Conservation (phyloP, 2,113 vertebrate species). For the Cyanoramphus novaezelandiae region DNA sequence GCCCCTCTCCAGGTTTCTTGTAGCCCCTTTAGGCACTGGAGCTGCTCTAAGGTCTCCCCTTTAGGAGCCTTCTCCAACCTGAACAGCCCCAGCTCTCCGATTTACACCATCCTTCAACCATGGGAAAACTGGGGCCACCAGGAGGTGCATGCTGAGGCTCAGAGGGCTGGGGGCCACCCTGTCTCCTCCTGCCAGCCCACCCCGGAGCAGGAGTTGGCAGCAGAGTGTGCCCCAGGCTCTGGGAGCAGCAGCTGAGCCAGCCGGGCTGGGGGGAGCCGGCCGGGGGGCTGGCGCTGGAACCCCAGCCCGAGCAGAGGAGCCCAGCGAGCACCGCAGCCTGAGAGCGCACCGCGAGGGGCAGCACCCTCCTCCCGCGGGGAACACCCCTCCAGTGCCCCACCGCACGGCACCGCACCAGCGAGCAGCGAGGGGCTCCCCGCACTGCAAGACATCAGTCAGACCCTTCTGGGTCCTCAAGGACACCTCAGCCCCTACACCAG, state of each 20-base stretch:
- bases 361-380: not conserved
- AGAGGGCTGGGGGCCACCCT: not conserved
- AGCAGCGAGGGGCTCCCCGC: not conserved
- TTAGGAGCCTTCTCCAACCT: not conserved
- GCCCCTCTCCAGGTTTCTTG: too few relatives aligned
- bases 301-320: not conserved
- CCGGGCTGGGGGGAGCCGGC: not conserved
- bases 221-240: not conserved
- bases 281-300: not conserved
- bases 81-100: not conserved
- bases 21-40: not conserved
- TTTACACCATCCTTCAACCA: rapidly evolving
- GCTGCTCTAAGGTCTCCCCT: not conserved
- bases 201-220: not conserved
- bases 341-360: not conserved
- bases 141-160: not conserved
- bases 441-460: not conserved
- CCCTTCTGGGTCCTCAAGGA: not conserved
- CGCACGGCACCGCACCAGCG: not conserved
- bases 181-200: not conserved
- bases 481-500: not conserved
- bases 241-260: not conserved
- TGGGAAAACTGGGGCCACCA: rapidly evolving
- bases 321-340: not conserved
- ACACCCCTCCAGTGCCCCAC: not conserved